Percentiles rank a stretch among this genome's conserved stretches.
Conservation (phyloP, 2,797 vertebrate genomes). For the Knipowitschia caucasica region DNA sequence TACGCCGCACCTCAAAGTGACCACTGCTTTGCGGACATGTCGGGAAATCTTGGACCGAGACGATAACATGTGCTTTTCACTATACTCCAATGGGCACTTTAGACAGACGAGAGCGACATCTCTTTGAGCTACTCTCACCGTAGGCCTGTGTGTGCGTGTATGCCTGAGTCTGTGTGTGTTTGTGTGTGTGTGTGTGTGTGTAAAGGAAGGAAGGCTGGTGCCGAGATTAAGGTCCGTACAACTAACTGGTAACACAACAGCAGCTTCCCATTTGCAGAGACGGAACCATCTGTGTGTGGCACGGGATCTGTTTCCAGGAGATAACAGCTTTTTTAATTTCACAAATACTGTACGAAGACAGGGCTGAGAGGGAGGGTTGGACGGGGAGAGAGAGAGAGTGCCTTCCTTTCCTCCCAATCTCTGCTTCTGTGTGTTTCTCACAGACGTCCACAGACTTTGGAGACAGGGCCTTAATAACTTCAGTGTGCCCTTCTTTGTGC, state of each 20-base stretch:
- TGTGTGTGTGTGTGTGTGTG: slow-evolving; percentile 4
- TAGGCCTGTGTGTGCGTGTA: slow-evolving; percentile 5
- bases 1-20: slow-evolving; percentile 33
- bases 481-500: slow-evolving; percentile 48
- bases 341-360: slow-evolving; percentile 56
- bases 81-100: slow-evolving; percentile 29
- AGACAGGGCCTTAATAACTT: slow-evolving; percentile 60
- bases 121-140: slow-evolving; percentile 12
- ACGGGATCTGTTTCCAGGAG: slow-evolving; percentile 80
- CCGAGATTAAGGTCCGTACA: slow-evolving; percentile 74
- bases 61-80: slow-evolving; percentile 39
- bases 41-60: slow-evolving; percentile 32
- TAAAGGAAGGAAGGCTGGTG: slow-evolving; percentile 66
- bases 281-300: slow-evolving; percentile 75
- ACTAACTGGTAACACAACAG: slow-evolving; percentile 69
- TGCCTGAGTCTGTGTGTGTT: neutral
- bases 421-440: slow-evolving; percentile 35
- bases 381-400: slow-evolving; percentile 11
- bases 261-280: slow-evolving; percentile 74
- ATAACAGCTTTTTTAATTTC: slow-evolving; percentile 79
- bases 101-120: slow-evolving; percentile 22
- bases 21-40: slow-evolving; percentile 36
- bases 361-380: slow-evolving; percentile 25
- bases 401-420: slow-evolving; percentile 60
- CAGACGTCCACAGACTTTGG: slow-evolving; percentile 50